A percentile compares a stretch with the other conserved stretches of the same genome.
These are phyloP conservation scores for Idris sp. DNA, from an alignment of 1,140 invertebrate genomes.

Conservation along the genomic window DNA sequence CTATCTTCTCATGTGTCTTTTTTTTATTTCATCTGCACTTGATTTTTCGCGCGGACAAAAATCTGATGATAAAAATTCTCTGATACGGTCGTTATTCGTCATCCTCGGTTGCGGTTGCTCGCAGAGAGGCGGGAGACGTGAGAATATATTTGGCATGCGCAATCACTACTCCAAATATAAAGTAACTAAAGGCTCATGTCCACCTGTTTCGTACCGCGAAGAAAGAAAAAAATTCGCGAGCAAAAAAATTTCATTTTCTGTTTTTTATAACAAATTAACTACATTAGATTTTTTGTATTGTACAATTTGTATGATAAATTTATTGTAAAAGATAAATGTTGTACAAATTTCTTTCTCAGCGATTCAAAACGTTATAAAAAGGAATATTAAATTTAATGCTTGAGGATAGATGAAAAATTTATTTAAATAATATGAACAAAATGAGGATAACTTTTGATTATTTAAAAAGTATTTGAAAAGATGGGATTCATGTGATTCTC, in stretches of 20 bases:
- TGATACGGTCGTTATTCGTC: slow-evolving; percentile 73
- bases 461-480: slow-evolving; percentile 20
- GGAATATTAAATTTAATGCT: slow-evolving; percentile 72
- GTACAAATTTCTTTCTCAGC: slow-evolving; percentile 57
- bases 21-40: slow-evolving; percentile 41
- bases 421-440: slow-evolving; percentile 32
- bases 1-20: slow-evolving; percentile 19
- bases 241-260: too few relatives aligned
- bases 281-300: too few relatives aligned
- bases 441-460: slow-evolving; percentile 33
- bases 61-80: slow-evolving; percentile 65
- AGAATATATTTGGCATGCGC: slow-evolving; percentile 78
- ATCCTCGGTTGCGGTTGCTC: slow-evolving; percentile 75
- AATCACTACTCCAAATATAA: slow-evolving; percentile 79
- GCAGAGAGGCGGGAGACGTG: slow-evolving; percentile 78
- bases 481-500: slow-evolving; percentile 19
- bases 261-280: too few relatives aligned
- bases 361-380: slow-evolving; percentile 69
- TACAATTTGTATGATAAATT: too few relatives aligned
- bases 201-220: slow-evolving; percentile 72
- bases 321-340: too few relatives aligned
- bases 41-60: slow-evolving; percentile 66
- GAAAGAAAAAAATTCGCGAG: slow-evolving; percentile 43
- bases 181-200: slow-evolving; percentile 78
- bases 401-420: slow-evolving; percentile 29